phyloP scores from a whole-genome alignment of 2,888 invertebrate species.

The Globia sparganii region DNA sequence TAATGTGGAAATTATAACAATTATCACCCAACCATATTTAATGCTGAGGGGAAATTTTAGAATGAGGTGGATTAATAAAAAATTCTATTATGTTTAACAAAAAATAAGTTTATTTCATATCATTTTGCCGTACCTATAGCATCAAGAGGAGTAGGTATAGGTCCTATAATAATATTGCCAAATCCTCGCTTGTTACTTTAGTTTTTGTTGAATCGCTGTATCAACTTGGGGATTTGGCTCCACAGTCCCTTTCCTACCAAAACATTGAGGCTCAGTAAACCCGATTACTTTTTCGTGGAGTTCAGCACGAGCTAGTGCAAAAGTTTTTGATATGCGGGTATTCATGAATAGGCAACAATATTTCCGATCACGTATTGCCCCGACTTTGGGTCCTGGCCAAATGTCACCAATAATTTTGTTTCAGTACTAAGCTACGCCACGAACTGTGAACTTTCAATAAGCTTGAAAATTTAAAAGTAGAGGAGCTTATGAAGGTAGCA shows the following conservation, averaged over 20 bases:
- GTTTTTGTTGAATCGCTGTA: slow-evolving; percentile 33
- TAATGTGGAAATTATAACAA: neutral
- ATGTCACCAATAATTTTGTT: slow-evolving; percentile 76
- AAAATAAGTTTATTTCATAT: too few relatives aligned
- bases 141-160: too few relatives aligned
- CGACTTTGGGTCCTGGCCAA: slow-evolving; percentile 82
- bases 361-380: slow-evolving; percentile 82
- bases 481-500: slow-evolving; percentile 33
- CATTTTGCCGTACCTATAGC: too few relatives aligned
- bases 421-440: slow-evolving; percentile 47
- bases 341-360: slow-evolving; percentile 85
- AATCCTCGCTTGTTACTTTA: slow-evolving; percentile 8
- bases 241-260: slow-evolving; percentile 33
- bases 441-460: slow-evolving; percentile 36
- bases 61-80: neutral
- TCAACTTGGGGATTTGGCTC: slow-evolving; percentile 20
- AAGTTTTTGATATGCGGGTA: slow-evolving; percentile 78
- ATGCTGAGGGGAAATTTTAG: neutral
- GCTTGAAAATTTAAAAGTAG: slow-evolving; percentile 38
- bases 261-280: slow-evolving; percentile 50
- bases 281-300: slow-evolving; percentile 64
- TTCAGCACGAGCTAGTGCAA: slow-evolving; percentile 69
- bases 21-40: neutral
- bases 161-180: slow-evolving; percentile 13
- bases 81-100: too few relatives aligned